Base-by-base conservation (phyloP, 2,888 invertebrate genomes). In the Lordiphosa andalusiaca region DNA sequence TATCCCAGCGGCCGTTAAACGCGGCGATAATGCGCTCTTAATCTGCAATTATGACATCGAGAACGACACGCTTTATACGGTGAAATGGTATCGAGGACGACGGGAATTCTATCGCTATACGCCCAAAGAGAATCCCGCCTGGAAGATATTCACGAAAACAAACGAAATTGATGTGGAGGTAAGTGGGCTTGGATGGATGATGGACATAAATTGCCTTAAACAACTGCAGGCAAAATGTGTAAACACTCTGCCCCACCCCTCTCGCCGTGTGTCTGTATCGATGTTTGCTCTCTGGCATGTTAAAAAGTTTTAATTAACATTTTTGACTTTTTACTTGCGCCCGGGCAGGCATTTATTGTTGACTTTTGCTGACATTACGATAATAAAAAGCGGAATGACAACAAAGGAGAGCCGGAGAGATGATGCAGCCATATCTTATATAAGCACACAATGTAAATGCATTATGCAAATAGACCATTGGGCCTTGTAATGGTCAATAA, bases 41-140 rank as follows among this genome's bases (percentile, higher is more conserved):
- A 91, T 91, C 83, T 96, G 96, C 90, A 91, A 93, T 78, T 93
- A 96, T 87, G 94, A 96, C 88, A 92, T 95, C 90, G 94, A 95
- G 88, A 93, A 92, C 21, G 93, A 93, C 42, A 93, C 93, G n/a
- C 91, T 96, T 51, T 96, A 96, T 90, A 93, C 95, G n/a, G 95
- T 96, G 65, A 96, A 96, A 90, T 96, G 95, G 96, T 96, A 96
- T 90, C 91, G 95, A 61, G 96, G 96, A 10, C 92, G 91, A 73
- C 91, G 93, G 74, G 96, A 96, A 90, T 96, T 96, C 91, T 96
- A 95, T 90, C 92, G 96, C 71, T 96, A 92, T 86, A 93, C 94
- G 3, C 96, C 96, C 0, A 92, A 92, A 84, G 95, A 95, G 78
- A 90, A 90, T 30, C 94, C 94, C 0, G 91, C 92, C 48, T 93